Percentiles rank a stretch among this genome's conserved stretches.
phyloP scores from a whole-genome alignment of 2,797 vertebrate species.

The Epinephelus malabaricus region DNA sequence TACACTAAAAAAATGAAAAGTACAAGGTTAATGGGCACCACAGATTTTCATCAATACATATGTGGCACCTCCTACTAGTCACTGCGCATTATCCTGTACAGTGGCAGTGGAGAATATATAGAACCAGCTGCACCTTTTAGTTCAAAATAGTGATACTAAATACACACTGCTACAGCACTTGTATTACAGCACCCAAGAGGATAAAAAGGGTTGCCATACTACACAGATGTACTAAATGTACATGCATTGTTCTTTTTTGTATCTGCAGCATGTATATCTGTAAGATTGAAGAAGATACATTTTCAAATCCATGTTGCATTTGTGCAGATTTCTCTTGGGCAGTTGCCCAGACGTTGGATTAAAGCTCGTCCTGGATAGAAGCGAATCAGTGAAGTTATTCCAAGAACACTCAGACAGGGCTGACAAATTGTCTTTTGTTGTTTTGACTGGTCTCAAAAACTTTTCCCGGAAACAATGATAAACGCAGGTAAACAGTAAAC shows the following conservation, averaged over 20 bases:
- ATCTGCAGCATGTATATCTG: background rate
- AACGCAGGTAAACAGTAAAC: background rate
- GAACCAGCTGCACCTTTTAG: slow-evolving; percentile 2
- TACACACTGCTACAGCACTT: background rate
- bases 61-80: background rate
- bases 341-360: slow-evolving; percentile 38
- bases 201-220: background rate
- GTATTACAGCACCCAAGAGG: background rate
- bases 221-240: background rate
- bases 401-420: slow-evolving; percentile 21
- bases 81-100: background rate
- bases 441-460: slow-evolving; percentile 21
- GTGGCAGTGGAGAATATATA: background rate
- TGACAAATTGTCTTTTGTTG: slow-evolving; percentile 6
- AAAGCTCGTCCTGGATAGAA: slow-evolving; percentile 15
- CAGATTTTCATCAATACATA: background rate
- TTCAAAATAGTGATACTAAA: background rate
- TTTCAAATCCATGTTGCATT: slow-evolving; percentile 31
- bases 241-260: slow-evolving; percentile 8
- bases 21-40: background rate
- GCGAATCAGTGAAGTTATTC: slow-evolving; percentile 40
- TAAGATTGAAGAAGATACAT: slow-evolving; percentile 8
- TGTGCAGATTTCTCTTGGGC: slow-evolving; percentile 32
- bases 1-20: background rate
- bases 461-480: background rate